Percentiles rank a stretch among this genome's conserved stretches.
These are phyloP conservation scores for Orthonychiurus folsomi DNA, from an alignment of 2,888 invertebrate species.

Conservation along the genomic window DNA sequence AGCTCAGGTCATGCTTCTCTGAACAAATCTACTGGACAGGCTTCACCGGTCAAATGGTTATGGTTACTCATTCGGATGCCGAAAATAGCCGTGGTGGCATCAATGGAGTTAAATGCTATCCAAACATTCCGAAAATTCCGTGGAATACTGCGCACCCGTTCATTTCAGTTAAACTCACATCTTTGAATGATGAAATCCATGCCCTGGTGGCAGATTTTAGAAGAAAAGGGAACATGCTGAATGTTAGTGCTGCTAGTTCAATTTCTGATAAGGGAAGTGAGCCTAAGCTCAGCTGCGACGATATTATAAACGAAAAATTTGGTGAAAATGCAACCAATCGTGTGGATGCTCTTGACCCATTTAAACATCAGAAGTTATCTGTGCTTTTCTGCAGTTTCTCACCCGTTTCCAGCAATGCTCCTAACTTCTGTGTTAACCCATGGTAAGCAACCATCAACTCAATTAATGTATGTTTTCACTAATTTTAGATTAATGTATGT, in stretches of 20 bases:
- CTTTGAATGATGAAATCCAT: slow-evolving; percentile 58
- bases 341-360: slow-evolving; percentile 65
- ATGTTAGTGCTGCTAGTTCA: slow-evolving; percentile 17
- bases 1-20: slow-evolving; percentile 62
- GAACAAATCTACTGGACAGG: slow-evolving; percentile 61
- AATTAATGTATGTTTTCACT: slow-evolving; percentile 1
- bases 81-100: not conserved
- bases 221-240: slow-evolving; percentile 64
- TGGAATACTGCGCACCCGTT: slow-evolving; percentile 57
- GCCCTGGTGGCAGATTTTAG: slow-evolving; percentile 73
- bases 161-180: slow-evolving; percentile 59
- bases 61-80: slow-evolving; percentile 21
- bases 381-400: slow-evolving; percentile 84
- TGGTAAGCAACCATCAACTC: slow-evolving; percentile 51
- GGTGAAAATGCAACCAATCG: slow-evolving; percentile 22
- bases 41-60: slow-evolving; percentile 34
- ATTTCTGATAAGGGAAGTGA: not conserved
- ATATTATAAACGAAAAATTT: slow-evolving; percentile 23
- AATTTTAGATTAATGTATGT: not conserved
- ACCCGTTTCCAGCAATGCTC: slow-evolving; percentile 63
- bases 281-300: too few species aligned
- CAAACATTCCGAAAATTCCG: slow-evolving; percentile 22
- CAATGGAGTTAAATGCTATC: not conserved
- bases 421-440: slow-evolving; percentile 81
- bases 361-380: slow-evolving; percentile 74